Conservation (phyloP, 1,140 invertebrate genomes). For the Musca domestica region DNA sequence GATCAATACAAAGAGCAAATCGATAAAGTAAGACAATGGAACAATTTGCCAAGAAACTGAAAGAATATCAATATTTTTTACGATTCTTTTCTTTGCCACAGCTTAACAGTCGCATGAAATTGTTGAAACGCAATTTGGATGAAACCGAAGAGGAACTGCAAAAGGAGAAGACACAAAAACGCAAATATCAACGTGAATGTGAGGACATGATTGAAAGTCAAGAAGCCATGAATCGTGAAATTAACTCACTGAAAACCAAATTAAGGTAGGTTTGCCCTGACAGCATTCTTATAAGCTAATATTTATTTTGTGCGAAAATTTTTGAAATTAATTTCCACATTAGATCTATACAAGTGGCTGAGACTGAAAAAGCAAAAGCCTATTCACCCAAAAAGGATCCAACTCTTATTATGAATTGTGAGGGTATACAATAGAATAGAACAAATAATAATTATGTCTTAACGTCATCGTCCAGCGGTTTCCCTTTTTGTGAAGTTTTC, state of each 20-base stretch:
- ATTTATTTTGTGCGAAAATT: neutral
- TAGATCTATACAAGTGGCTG: constrained; percentile 52
- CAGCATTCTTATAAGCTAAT: no score
- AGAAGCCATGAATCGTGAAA: constrained; percentile 79
- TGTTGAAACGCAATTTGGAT: constrained; percentile 89
- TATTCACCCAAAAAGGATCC: constrained; percentile 54
- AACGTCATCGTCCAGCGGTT: no score
- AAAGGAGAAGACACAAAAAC: constrained; percentile 86
- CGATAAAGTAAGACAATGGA: constrained; percentile 70
- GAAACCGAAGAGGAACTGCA: constrained; percentile 95
- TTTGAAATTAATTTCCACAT: neutral
- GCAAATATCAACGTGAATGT: constrained; percentile 90
- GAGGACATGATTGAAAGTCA: constrained; percentile 89
- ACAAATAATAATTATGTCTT: neutral
- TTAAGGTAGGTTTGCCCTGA: constrained; percentile 68
- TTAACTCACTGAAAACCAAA: constrained; percentile 83
- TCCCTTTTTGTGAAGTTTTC: no score
- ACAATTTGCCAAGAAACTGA: no score
- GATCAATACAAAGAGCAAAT: constrained; percentile 97
- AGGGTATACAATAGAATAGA: constrained; percentile 44
- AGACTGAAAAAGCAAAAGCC: constrained; percentile 53
- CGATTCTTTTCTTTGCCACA: constrained; percentile 35
- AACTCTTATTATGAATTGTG: constrained; percentile 54
- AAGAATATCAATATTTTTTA: no score
- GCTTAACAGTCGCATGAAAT: constrained; percentile 83